Evolutionary conservation across 2,888 invertebrate species (phyloP).

Genomic region (Agrotis ipsilon): DNA sequence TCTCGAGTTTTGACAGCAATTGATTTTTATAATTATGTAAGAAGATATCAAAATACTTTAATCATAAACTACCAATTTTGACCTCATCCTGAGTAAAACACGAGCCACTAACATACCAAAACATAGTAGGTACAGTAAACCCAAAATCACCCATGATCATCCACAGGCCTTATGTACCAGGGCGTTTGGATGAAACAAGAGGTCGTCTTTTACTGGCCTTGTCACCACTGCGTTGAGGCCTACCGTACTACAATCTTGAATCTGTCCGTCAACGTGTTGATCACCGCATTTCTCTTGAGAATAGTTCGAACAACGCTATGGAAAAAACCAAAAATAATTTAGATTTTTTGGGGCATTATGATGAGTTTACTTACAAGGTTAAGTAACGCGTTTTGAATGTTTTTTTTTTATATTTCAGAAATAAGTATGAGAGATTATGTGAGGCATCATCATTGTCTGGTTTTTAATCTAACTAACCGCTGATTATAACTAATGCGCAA

Average conservation of each 20-base stretch:
- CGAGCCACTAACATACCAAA: no score
- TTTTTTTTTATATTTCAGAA: not conserved
- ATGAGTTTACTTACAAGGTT: constrained; percentile 15
- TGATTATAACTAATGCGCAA: no score
- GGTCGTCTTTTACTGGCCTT: not conserved
- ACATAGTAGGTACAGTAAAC: no score
- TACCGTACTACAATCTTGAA: constrained; percentile 43
- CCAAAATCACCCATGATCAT: not conserved
- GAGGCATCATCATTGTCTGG: no score
- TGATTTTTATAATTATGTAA: no score
- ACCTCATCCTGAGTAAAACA: no score
- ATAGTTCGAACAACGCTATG: constrained; percentile 6
- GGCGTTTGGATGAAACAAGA: not conserved
- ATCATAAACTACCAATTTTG: no score
- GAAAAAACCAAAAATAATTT: constrained; percentile 29
- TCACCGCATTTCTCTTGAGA: constrained; percentile 48
- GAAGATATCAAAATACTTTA: no score
- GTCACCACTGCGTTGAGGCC: not conserved
- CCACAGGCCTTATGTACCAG: no score
- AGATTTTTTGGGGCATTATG: constrained; percentile 9
- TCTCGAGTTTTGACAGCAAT: no score
- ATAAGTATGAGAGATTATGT: not conserved
- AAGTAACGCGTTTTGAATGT: not conserved
- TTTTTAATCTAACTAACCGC: no score
- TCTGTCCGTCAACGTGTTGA: constrained; percentile 49